Evolutionary conservation across 2,113 vertebrate species (phyloP).

Genomic region (Scartelaos histophorus): DNA sequence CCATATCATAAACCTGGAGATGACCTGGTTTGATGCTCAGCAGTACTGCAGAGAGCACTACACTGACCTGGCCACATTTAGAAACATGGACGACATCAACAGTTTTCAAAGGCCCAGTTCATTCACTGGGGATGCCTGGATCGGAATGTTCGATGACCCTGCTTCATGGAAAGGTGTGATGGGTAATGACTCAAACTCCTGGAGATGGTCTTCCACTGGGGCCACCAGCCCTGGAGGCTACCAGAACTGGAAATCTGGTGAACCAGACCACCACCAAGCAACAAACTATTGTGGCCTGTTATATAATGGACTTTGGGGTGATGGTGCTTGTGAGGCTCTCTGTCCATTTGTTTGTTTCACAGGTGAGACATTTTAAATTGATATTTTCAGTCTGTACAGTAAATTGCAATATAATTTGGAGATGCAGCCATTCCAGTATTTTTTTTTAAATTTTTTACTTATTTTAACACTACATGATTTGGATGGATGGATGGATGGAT

Average conservation of each 20-base stretch:
- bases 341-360: not conserved
- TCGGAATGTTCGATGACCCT: not conserved
- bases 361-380: not conserved
- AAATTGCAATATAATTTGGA: too few relatives aligned
- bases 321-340: not conserved
- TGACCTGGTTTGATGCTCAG: not conserved
- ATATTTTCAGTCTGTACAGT: too few relatives aligned
- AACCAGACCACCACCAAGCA: not conserved
- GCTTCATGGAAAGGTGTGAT: not conserved
- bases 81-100: not conserved
- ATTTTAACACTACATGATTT: too few relatives aligned
- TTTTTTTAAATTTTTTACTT: too few relatives aligned
- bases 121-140: not conserved
- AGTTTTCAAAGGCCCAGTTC: not conserved
- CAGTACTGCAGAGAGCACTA: too few relatives aligned
- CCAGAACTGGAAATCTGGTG: not conserved
- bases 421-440: too few relatives aligned
- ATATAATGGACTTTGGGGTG: not conserved
- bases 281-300: not conserved
- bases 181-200: not conserved
- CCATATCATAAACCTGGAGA: not conserved
- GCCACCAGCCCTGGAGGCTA: too few relatives aligned
- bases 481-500: too few relatives aligned
- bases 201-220: too few relatives aligned
- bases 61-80: too few relatives aligned